Conservation (phyloP, 2,888 invertebrate species). For the Xestia c-nigrum region DNA sequence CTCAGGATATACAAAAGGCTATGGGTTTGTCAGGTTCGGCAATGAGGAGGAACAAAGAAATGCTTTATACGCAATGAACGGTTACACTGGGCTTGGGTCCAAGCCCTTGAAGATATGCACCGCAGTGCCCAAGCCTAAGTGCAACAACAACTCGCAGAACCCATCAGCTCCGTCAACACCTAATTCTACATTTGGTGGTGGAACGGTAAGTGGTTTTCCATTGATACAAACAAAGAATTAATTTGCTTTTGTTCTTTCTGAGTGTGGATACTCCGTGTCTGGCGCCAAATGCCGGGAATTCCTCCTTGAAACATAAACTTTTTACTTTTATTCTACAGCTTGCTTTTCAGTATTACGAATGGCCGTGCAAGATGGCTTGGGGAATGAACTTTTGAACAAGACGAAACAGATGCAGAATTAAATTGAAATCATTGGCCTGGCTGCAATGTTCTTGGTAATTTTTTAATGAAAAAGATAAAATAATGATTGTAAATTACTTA, state of each 20-base stretch:
- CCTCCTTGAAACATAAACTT: not conserved
- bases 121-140: slow-evolving; percentile 96
- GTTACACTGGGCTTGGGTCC: slow-evolving; percentile 96
- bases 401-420: slow-evolving; percentile 21
- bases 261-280: slow-evolving; percentile 30
- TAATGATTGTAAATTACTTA: not conserved
- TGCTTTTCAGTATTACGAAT: slow-evolving; percentile 44
- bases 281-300: not conserved
- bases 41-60: slow-evolving; percentile 98
- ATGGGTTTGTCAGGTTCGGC: slow-evolving; percentile 98
- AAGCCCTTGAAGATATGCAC: slow-evolving; percentile 98
- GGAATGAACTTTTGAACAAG: slow-evolving; percentile 3
- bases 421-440: slow-evolving; percentile 34
- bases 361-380: slow-evolving; percentile 28
- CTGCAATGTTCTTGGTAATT: not conserved
- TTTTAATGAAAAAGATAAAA: not conserved
- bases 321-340: slow-evolving; percentile 33
- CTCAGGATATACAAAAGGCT: slow-evolving; percentile 98
- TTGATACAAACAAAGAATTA: not conserved
- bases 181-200: slow-evolving; percentile 79
- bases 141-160: slow-evolving; percentile 79
- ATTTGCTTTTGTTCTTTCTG: slow-evolving; percentile 27
- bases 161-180: slow-evolving; percentile 74
- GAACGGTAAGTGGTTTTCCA: slow-evolving; percentile 77
- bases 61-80: slow-evolving; percentile 98